Evolutionary conservation across 2,888 invertebrate species (phyloP).

Genomic region (Gymnosoma rotundatum): DNA sequence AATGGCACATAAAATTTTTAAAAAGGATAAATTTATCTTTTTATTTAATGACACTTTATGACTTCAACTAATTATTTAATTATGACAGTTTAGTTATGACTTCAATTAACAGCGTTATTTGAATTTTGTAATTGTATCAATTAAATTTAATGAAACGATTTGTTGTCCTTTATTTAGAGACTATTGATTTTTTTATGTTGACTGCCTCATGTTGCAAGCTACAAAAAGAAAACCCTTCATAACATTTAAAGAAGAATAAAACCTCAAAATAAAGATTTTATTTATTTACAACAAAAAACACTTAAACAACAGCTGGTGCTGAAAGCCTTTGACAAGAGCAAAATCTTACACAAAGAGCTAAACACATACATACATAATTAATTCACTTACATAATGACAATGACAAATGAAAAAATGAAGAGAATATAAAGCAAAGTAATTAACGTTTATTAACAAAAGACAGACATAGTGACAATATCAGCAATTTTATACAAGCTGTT

Average conservation of each 20-base stretch:
- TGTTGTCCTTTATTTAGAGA: not conserved
- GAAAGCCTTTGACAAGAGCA: slow-evolving; percentile 36
- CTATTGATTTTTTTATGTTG: not conserved
- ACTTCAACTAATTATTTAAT: too few species aligned
- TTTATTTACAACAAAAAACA: slow-evolving; percentile 65
- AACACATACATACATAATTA: slow-evolving; percentile 10
- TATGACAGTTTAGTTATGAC: too few species aligned
- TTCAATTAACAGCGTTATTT: too few species aligned
- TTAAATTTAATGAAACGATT: not conserved
- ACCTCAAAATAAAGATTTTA: slow-evolving; percentile 65
- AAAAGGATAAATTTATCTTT: too few species aligned
- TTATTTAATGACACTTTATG: too few species aligned
- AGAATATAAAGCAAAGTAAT: slow-evolving; percentile 65
- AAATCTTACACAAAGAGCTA: not conserved
- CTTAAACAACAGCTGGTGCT: slow-evolving; percentile 66
- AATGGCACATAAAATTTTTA: too few species aligned
- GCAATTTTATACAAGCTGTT: slow-evolving; percentile 45
- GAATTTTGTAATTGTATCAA: too few species aligned
- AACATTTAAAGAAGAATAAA: slow-evolving; percentile 49
- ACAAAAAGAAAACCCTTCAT: slow-evolving; percentile 26
- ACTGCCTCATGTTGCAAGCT: not conserved
- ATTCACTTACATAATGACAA: slow-evolving; percentile 31
- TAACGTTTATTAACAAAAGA: slow-evolving; percentile 66
- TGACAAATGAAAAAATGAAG: slow-evolving; percentile 9
- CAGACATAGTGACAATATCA: slow-evolving; percentile 63